Evolutionary conservation across 2,797 vertebrate genomes (phyloP), one percentile per base, ranked within the genome.

Genomic region (Myotis planiceps): DNA sequence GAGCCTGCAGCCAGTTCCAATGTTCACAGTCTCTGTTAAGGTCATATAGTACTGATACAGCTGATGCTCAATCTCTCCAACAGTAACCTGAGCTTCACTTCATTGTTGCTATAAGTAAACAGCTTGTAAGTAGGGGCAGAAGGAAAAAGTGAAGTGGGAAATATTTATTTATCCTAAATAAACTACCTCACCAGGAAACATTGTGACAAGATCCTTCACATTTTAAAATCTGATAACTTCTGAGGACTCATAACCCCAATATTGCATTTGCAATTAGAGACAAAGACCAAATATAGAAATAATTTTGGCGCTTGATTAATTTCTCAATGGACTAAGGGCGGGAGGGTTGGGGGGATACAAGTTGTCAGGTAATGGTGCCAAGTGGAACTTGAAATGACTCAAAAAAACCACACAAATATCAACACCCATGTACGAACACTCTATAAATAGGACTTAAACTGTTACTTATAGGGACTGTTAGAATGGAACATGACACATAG

Each of bases 211-310:
- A 81, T 55, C 39, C 63, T 84, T 72, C n/a, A 7, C 51, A 72
- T 71, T 85, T 69, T 74, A 76, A 96, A 92, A 66, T 32, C n/a
- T 55, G 29, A 60, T 95, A 85, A 82, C 19, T 37, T 94, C 34
- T 81, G 32, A 93, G 32, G 32, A 63, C 14, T 39, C 29, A 58
- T 10, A 87, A 66, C 16, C 37, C 34, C 32, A 80, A 71, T 7
- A 47, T 13, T 32, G 32, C 2, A 42, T 29, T 34, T 79, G 25
- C 12, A 90, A 76, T 66, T 29, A 80, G 15, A 95, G 45, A 92
- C 55, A 84, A 91, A 95, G 39, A 81, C 34, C 39, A 53, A 81
- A 55, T 65, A 72, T 18, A 87, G 66, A 78, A 88, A 72, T 37
- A 72, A 65, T 63, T 90, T 45, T 65, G 85, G 29, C 1, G 25